Base-by-base conservation (phyloP, 2,113 vertebrate genomes). In the Anguilla rostrata region DNA sequence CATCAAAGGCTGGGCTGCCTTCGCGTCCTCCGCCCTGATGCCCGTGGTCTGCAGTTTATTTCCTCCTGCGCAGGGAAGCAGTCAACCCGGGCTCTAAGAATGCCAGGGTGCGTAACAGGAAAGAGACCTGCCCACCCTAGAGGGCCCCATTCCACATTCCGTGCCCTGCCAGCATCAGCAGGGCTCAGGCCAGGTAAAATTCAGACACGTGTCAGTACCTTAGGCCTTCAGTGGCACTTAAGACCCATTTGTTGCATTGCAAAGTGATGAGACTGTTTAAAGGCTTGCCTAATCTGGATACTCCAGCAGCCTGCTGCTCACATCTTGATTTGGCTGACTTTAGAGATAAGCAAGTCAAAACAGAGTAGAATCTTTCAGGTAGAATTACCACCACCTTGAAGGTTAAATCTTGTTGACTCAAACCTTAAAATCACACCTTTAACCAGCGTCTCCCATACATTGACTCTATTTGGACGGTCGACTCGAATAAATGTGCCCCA, bases 21-120 rank as follows among this genome's bases (percentile, higher is more conserved):
- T 98, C 63, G 95, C 90, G 81, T 63, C 91, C 86, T 99, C 97
- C 60, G 92, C 83, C 92, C 97, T 99, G 60, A 87, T 93, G 89
- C 92, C 95, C 46, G 98, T 98, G 60, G 97, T 98, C 91, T 99
- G 98, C 34, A 99, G 93, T 85, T 99, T 99, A 93, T 96, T 99
- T 78, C 98, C 98, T 90, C 97, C 98, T 99, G 92, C 46, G 88
- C 57, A 94, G 18, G 2, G 80, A 79, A 78, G 34, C 43, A 40
- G 49, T 29, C 18, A 78, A 60, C 15, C 1, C 16, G 39, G 49
- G 3, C 63, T 15, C 56, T 16, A 75, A 15, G 9, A 66, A 66
- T 20, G 18, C 56, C 14, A 20, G 12, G 18, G 39, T 39, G 16
- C 22, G 60, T 60, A 83, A 39, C 20, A n/a, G 26, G 12, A 39